phyloP scores from a whole-genome alignment of 2,888 invertebrate genomes.

The Operophtera brumata region DNA sequence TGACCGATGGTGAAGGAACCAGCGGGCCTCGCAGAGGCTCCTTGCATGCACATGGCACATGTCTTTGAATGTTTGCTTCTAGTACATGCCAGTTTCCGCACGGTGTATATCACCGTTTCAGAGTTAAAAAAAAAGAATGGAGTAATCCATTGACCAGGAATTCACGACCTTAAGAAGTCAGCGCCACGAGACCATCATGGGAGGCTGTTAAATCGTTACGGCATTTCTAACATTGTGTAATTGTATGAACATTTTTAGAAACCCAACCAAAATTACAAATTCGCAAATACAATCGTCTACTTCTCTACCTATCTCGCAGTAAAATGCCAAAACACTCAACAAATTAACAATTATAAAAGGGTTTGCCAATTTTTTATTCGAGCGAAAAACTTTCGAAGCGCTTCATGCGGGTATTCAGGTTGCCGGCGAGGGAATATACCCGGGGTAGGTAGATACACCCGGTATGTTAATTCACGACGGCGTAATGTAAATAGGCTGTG shows the following conservation, averaged over 20 bases:
- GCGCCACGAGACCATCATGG: too few species aligned
- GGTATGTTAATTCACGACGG: constrained; percentile 72
- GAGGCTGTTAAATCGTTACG: too few species aligned
- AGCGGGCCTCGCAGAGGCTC: too few species aligned
- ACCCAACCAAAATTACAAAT: constrained; percentile 4
- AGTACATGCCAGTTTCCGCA: too few species aligned
- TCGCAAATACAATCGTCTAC: constrained; percentile 11
- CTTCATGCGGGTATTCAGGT: constrained; percentile 56
- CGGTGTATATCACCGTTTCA: too few species aligned
- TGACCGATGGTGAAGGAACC: too few species aligned
- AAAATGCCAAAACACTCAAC: constrained; percentile 17
- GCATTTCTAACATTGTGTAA: too few species aligned
- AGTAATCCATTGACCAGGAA: too few species aligned
- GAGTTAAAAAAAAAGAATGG: too few species aligned
- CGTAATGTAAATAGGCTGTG: constrained; percentile 70
- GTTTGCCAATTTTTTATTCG: constrained; percentile 22
- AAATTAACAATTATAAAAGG: constrained; percentile 27
- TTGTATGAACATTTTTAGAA: neutral
- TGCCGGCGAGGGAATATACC: constrained; percentile 58
- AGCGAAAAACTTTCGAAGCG: constrained; percentile 26
- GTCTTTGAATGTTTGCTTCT: too few species aligned
- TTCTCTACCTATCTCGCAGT: constrained; percentile 1
- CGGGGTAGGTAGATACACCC: constrained; percentile 22
- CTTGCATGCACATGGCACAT: too few species aligned
- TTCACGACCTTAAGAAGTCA: too few species aligned